Percentiles rank a stretch among this genome's conserved stretches.
Evolutionary conservation across 2,113 vertebrate species (phyloP).

Genomic region (Tachysurus fulvidraco): DNA sequence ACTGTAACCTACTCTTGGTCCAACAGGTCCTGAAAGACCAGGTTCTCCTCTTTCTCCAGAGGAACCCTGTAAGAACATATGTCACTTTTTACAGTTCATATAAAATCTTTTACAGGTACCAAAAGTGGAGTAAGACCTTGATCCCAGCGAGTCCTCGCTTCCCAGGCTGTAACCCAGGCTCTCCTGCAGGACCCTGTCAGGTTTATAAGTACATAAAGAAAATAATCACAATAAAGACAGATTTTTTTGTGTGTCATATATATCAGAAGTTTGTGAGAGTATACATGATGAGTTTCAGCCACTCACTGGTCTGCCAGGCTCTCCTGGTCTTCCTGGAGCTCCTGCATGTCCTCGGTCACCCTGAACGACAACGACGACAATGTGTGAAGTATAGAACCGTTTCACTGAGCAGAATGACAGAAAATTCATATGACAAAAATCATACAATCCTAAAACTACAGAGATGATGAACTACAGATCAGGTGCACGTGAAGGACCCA

Average conservation of each 20-base stretch:
- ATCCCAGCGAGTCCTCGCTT: slow-evolving; percentile 60
- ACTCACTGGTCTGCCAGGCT: slow-evolving; percentile 65
- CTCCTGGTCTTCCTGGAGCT: slow-evolving; percentile 60
- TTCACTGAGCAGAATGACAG: background rate
- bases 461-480: background rate
- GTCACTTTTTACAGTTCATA: background rate
- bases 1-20: slow-evolving; percentile 64
- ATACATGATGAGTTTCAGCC: background rate
- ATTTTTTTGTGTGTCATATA: background rate
- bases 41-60: slow-evolving; percentile 60
- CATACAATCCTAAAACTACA: background rate
- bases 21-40: slow-evolving; percentile 64
- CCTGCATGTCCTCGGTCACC: slow-evolving; percentile 68
- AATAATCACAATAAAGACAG: background rate
- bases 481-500: background rate
- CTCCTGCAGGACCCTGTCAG: slow-evolving; percentile 66
- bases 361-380: slow-evolving; percentile 51
- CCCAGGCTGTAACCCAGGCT: slow-evolving; percentile 61
- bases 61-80: slow-evolving; percentile 59
- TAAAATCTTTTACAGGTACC: background rate
- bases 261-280: background rate
- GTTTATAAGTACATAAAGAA: background rate
- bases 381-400: background rate
- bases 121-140: slow-evolving; percentile 59
- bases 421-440: background rate